A percentile compares a stretch with the other conserved stretches of the same genome.
Evolutionary conservation across 2,888 invertebrate genomes (phyloP).

Genomic region (Teinopalpus imperialis): DNA sequence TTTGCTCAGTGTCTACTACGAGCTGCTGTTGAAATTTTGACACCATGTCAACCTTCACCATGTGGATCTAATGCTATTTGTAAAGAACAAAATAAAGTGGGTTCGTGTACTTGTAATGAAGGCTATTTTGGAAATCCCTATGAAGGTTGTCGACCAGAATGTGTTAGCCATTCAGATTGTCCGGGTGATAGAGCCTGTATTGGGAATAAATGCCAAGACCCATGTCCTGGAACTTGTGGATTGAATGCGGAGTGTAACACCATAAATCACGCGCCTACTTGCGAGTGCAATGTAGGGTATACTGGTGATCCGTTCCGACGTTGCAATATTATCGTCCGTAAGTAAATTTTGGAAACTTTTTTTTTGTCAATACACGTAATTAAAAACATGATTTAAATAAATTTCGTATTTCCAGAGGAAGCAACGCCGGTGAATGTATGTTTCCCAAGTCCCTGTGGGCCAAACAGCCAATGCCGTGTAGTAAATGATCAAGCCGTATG

Average conservation of each 20-base stretch:
- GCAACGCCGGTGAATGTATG: conserved; percentile 72
- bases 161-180: conserved; percentile 87
- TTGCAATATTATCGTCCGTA: conserved; percentile 68
- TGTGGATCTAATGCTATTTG: conserved; percentile 88
- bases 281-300: conserved; percentile 84
- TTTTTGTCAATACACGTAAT: background rate
- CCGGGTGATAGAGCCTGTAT: conserved; percentile 87
- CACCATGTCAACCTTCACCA: conserved; percentile 86
- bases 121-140: conserved; percentile 90
- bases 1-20: conserved; percentile 81
- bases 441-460: conserved; percentile 83
- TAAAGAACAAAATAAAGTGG: conserved; percentile 85
- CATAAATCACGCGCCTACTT: conserved; percentile 86
- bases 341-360: conserved; percentile 37
- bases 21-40: conserved; percentile 72
- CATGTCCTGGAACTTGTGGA: conserved; percentile 89
- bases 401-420: conserved; percentile 56
- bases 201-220: conserved; percentile 87
- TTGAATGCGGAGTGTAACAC: conserved; percentile 87
- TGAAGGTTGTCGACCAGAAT: conserved; percentile 89
- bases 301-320: conserved; percentile 83
- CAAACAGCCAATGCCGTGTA: conserved; percentile 83
- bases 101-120: conserved; percentile 86
- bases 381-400: too few relatives aligned
- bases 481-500: conserved; percentile 84